Evolutionary conservation across 2,888 invertebrate species (phyloP), one percentile per base, ranked within the genome.

Genomic region (Eupithecia inturbata): DNA sequence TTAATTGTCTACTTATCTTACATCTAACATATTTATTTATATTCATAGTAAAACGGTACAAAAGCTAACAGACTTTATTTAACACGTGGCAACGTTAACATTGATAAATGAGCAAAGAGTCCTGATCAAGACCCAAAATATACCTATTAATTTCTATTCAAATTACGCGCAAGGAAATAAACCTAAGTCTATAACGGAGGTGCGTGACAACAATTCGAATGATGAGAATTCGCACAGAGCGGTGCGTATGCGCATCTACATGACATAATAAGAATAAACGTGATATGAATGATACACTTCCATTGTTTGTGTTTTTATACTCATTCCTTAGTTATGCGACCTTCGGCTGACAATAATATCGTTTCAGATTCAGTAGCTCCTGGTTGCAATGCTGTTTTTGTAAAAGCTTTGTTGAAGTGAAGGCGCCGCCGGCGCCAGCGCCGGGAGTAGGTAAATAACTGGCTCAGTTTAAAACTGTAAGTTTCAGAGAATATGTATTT

Each of bases 261-360:
- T 84, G 83, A 85, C 84, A 85, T 85, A 85, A 86, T 84, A 76
- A 81, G 81, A 78, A 78, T 81, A 82, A 81, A 84, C 85, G 85
- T 85, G 86, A 77, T 70, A 67, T 26, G 86, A 84, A 87, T 85
- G 79, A 71, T 79, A 81, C 80, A 82, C 74, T 79, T 80, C 83
- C 77, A 85, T 85, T 84, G 85, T 85, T 82, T 80, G 77, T 68
- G 66, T 78, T 75, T 76, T 78, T 82, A 75, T 81, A 80, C 81
- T 82, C 79, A 79, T 70, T 75, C 67, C 74, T 78, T 80, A 79
- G 78, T 74, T 73, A 72, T 73, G 71, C 67, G 68, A 57, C 79
- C 81, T 80, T 78, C 78, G 68, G 31, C 12, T 26, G 28, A 70
- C 68, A 73, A 74, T 68, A 76, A 76, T 71, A 53, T 53, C 3